A percentile compares a stretch with the other conserved stretches of the same genome.
phyloP scores from a whole-genome alignment of 2,888 invertebrate genomes.

The Bellardia pandia region DNA sequence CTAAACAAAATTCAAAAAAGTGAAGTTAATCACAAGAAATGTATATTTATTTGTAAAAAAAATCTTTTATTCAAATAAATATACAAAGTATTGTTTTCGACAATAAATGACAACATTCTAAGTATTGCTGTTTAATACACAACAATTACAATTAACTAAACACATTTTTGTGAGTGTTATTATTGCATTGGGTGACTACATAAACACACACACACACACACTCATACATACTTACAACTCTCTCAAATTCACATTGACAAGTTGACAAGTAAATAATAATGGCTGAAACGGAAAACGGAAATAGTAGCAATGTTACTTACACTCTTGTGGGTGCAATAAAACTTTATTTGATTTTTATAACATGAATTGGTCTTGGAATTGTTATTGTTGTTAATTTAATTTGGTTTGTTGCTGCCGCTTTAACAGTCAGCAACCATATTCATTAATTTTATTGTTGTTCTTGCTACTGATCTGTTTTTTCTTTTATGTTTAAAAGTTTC shows the following conservation, averaged over 20 bases:
- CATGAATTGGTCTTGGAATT: slow-evolving; percentile 32
- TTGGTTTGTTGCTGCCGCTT: not conserved
- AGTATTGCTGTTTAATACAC: not conserved
- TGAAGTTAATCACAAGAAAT: too few relatives aligned
- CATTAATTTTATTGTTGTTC: slow-evolving; percentile 3
- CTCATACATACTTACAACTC: not conserved
- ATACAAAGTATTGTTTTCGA: too few relatives aligned
- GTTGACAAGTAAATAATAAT: slow-evolving; percentile 21
- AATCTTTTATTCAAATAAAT: too few relatives aligned
- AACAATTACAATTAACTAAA: slow-evolving; percentile 6
- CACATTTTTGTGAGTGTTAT: not conserved
- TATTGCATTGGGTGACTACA: not conserved
- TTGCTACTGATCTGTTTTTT: not conserved
- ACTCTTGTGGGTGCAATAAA: slow-evolving; percentile 36
- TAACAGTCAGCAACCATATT: not conserved
- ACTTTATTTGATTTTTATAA: slow-evolving; percentile 35
- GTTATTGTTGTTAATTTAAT: slow-evolving; percentile 23
- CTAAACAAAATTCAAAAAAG: too few relatives aligned
- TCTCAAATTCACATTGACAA: slow-evolving; percentile 9
- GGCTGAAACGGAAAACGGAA: slow-evolving; percentile 19
- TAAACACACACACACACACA: not conserved
- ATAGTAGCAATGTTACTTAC: slow-evolving; percentile 13
- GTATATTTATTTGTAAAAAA: too few relatives aligned
- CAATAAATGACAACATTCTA: too few relatives aligned
- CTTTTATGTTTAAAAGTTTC: not conserved